Conservation (phyloP, 2,797 vertebrate genomes). For the Sebastes aleutianus region DNA sequence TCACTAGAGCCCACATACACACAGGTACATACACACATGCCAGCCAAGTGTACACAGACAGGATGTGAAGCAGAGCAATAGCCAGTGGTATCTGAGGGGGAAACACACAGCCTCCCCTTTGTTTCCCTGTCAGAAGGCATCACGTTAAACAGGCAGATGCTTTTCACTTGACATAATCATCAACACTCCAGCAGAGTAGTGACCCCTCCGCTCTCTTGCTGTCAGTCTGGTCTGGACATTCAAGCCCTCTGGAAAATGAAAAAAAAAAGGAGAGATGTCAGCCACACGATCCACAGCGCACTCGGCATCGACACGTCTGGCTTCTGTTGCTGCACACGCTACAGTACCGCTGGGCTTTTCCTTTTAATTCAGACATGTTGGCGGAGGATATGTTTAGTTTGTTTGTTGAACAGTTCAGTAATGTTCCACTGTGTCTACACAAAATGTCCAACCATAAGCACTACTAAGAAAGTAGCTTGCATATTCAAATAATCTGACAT, state of each 20-base stretch:
- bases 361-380: not conserved
- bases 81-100: slow-evolving; percentile 81
- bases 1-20: not conserved
- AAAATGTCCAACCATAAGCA: not conserved
- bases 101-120: slow-evolving; percentile 73
- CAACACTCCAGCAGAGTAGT: slow-evolving; percentile 32
- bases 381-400: not conserved
- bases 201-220: slow-evolving; percentile 11
- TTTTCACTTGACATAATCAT: slow-evolving; percentile 73
- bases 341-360: not conserved
- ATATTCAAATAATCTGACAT: no score
- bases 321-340: not conserved
- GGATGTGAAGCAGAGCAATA: slow-evolving; percentile 62
- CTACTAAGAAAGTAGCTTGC: not conserved
- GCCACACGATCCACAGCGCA: not conserved
- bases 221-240: not conserved
- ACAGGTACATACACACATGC: not conserved
- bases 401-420: not conserved
- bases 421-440: not conserved
- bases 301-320: not conserved
- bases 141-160: slow-evolving; percentile 68
- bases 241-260: slow-evolving; percentile 2
- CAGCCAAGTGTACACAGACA: not conserved
- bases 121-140: slow-evolving; percentile 80
- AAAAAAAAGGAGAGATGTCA: not conserved